Evolutionary conservation across 2,113 vertebrate genomes (phyloP).

Genomic region (Paracanthobrama guichenoti): DNA sequence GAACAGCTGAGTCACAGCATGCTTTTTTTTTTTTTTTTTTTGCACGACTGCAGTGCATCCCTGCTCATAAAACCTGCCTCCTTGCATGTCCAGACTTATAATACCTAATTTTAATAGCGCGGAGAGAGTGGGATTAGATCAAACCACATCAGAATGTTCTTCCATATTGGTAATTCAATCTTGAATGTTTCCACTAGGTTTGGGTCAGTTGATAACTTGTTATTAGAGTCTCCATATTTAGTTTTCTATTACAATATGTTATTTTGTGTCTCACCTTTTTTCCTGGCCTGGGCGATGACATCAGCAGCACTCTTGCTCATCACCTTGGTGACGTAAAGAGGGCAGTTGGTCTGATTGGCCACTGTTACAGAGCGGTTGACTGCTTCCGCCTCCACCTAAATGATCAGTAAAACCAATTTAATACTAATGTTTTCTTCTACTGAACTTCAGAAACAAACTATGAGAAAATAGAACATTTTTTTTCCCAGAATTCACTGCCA

Average conservation of each 20-base stretch:
- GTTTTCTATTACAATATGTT: background rate
- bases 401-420: background rate
- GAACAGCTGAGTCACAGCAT: slow-evolving; percentile 38
- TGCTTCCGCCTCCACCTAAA: slow-evolving; percentile 94
- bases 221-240: background rate
- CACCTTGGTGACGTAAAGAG: slow-evolving; percentile 97
- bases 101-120: background rate
- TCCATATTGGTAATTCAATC: background rate
- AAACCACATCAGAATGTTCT: slow-evolving; percentile 13
- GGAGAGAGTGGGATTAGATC: background rate
- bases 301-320: slow-evolving; percentile 98
- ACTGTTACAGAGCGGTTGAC: slow-evolving; percentile 95
- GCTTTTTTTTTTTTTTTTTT: slow-evolving; percentile 6
- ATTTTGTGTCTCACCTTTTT: slow-evolving; percentile 84
- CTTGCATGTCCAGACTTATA: background rate
- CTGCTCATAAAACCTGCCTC: slow-evolving; percentile 15
- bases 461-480: background rate
- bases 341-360: slow-evolving; percentile 99
- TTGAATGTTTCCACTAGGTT: slow-evolving; percentile 5
- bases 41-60: slow-evolving; percentile 9
- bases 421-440: background rate
- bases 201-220: background rate
- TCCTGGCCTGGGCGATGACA: slow-evolving; percentile 95
- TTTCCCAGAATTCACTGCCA: background rate
- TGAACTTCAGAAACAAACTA: background rate